Evolutionary conservation across 35 echinoderm and acorn worm genomes (phyloP).

Genomic region (Diadema setosum): DNA sequence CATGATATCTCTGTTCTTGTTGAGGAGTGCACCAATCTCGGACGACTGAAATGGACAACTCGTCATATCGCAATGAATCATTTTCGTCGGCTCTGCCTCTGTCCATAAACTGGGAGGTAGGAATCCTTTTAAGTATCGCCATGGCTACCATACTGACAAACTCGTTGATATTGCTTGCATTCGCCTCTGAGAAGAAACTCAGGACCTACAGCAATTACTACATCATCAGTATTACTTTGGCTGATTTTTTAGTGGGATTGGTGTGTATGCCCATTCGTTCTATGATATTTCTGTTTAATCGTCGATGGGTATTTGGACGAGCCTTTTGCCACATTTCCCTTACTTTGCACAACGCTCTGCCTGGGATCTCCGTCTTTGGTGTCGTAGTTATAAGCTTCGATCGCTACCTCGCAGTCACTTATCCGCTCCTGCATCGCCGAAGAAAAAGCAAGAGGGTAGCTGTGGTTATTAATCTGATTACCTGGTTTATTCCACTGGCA

Average conservation of each 20-base stretch:
- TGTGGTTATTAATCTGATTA: not conserved
- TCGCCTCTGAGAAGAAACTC: not conserved
- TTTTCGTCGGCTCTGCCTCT: too few relatives aligned
- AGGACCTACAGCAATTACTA: constrained; percentile 17
- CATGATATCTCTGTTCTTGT: too few relatives aligned
- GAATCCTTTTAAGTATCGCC: too few relatives aligned
- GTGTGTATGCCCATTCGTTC: constrained; percentile 31
- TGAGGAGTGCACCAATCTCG: too few relatives aligned
- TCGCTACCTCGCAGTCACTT: not conserved
- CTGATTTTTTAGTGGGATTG: not conserved
- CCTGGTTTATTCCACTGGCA: not conserved
- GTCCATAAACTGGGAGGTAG: too few relatives aligned
- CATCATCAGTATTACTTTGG: constrained; percentile 17
- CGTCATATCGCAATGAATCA: too few relatives aligned
- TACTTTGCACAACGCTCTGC: not conserved
- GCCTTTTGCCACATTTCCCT: too few relatives aligned
- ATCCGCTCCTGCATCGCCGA: not conserved
- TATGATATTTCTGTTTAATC: not conserved
- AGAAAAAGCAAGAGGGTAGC: not conserved
- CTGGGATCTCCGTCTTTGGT: not conserved
- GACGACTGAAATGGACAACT: too few relatives aligned
- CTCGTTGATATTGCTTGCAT: not conserved
- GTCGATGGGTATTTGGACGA: too few relatives aligned
- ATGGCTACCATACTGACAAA: not conserved
- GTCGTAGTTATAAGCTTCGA: constrained; percentile 8